Evolutionary conservation across 23 tunicate species (phyloP), one percentile per base, ranked within the genome.

Genomic region (Trididemnum miniatum): DNA sequence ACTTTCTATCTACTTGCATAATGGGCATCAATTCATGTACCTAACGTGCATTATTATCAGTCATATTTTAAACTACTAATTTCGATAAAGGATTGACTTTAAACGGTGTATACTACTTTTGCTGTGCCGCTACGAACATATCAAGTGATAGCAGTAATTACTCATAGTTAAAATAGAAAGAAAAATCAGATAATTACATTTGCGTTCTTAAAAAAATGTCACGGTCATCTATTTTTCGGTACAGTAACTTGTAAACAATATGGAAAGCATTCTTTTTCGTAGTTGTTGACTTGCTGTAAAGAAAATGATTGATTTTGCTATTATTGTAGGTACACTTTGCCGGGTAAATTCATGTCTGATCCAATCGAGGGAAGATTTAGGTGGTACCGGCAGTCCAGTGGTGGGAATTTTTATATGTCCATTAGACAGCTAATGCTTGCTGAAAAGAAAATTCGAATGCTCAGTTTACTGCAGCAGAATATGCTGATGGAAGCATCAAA

Each of bases 351-450:
- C n/a, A 32, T 71, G 40, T 71, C 76, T 3, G 76, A 71, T 37
- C 76, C 40, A 27, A 71, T 71, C 37, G 38, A 71, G 40, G 76
- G 37, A 2, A 32, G 76, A 34, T 71, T 71, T 31, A 37, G 76
- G 9, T 71, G 76, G 76, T 71, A 71, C n/a, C 20, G 76, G 18
- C 76, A 71, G 31, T 36, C 40, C 22, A 32, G n/a, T n/a, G 76
- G 76, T 4, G 76, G 76, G 31, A 71, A 71, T 28, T 71, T 71
- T 32, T 71, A 27, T 71, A 34, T 71, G 76, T 71, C 76, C 38
- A 12, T 71, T 20, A 28, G 76, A 31, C 38, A 71, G 29, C 22
- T 71, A 37, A 32, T 71, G 37, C 38, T 62, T 62, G 76, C 76
- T 32, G 76, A 31, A 28, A 71, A 71, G 40, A 71, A 62, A 62